Base-by-base conservation (phyloP, 2,888 invertebrate genomes). In the Bruchidius siliquastri region DNA sequence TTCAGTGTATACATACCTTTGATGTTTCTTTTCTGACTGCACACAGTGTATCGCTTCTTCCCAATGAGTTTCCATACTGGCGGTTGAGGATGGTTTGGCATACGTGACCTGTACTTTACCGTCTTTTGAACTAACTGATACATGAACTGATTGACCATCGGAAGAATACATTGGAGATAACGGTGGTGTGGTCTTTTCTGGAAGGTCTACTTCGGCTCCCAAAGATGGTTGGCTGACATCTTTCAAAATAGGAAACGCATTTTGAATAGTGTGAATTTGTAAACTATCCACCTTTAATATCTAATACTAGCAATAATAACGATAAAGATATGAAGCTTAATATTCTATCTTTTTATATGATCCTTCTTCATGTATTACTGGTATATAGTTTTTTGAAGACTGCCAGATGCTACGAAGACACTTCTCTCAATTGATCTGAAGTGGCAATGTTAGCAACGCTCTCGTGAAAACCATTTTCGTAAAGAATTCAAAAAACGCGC, bases 151-250 rank as follows among this genome's bases (percentile, higher is more conserved):
- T 80, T 87, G 86, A 6, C 89, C 89, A 80, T 89, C 90, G 3
- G 88, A 89, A 0, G 89, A 89, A 82, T 89, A 91, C 88, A 91
- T 89, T 2, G 91, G 91, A 66, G 91, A 91, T 30, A 89, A 85
- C 13, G 91, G 91, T 3, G 91, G 91, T 69, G 91, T 90, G 69
- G 87, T 87, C 77, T 85, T 82, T 74, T 87, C 88, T 72, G 86
- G 84, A 81, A 89, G 88, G 81, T 92, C 90, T 81, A 90, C 90
- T 82, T 92, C 92, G 6, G 91, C 90, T 76, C 93, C 93, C 74
- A 93, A 85, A 0, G 94, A 93, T 0, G 93, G 93, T 83, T 94
- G 94, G 81, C 93, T 94, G 2, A 92, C 90, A 82, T 94, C 94
- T 92, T 75, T 49, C 49, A 49, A 49, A 49, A 49, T 1, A 49